Base-by-base conservation (phyloP, 2,113 vertebrate species). In the Balaenoptera acutorostrata region DNA sequence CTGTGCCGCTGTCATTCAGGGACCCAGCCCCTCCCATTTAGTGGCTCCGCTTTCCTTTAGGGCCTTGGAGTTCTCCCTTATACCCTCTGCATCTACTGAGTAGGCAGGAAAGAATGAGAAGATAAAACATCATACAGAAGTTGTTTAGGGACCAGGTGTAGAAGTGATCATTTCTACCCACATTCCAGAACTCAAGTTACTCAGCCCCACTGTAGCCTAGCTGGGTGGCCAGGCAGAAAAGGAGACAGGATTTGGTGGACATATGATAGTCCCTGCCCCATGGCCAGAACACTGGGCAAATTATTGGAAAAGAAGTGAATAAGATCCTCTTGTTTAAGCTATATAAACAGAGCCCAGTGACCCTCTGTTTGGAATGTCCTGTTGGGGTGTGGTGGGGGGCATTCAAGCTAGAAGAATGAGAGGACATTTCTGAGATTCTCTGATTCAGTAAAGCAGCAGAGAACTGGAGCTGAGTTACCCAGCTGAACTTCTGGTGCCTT, bases 401-500 rank as follows among this genome's bases (percentile, higher is more conserved):
- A 75, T 83, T 92, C 18, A 64, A 83, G 18, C 29, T 68, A 87
- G 39, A 92, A 84, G 52, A 96, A 92, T 90, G 75, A 85, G 49
- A 88, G 46, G 31, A 69, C 66, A 44, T 96, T 96, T 92, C 74
- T 85, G 49, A 96, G 74, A 88, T 86, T 77, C 92, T 97, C 63
- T 96, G 69, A 96, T 80, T 96, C 88, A 57, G 44, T 96, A 95
- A 96, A 96, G 59, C 64, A 96, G 63, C 52, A 77, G 55, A 86
- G 83, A 95, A 68, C 84, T 85, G 11, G 86, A 96, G 83, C 92
- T 1, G 13, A 94, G 93, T 95, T 95, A 92, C 87, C 77, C 95
- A 92, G 78, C 96, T 1, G 49, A 97, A 96, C 97, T 97, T 98
- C 97, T 33, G 2, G 96, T 93, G 92, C 92, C 94, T 97, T 95